Evolutionary conservation across 2,113 vertebrate genomes (phyloP), one percentile per base, ranked within the genome.

Genomic region (Scortum barcoo): DNA sequence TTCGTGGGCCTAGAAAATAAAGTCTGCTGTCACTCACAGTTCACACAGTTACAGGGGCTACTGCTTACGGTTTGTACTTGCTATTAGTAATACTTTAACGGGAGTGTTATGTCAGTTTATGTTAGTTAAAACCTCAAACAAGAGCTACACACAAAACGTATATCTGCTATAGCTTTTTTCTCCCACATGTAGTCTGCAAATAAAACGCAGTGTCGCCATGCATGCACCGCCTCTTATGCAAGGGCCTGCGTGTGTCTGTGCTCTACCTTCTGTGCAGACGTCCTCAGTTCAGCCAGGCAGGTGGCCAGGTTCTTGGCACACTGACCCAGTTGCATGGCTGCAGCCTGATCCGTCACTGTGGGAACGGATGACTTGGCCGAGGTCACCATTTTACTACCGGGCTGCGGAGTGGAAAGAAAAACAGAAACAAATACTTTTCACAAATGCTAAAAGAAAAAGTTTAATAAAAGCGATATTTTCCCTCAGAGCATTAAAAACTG

Each of bases 281-380:
- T 99, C 48, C 98, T 93, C 1, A 99, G 95, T 89, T 99, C 98
- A 0, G 97, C 97, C 87, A 99, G 89, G 89, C 98, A 97, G 90
- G 98, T 99, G 24, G 97, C 98, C 42, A 99, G 96, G 81, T 99
- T 99, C 94, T 99, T 99, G 51, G 98, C 97, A 91, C 98, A 99
- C 73, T 99, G 98, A 86, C 98, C 97, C 78, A 99, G 94, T 86
- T 99, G 98, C 98, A 99, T 99, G 33, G 98, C 98, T 12, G 98
- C 98, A 4, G 98, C 98, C 93, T 99, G 98, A 91, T 99, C 98
- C 0, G 96, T 95, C 88, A 99, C 98, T 0, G 98, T 99, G 60
- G 98, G 98, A 36, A 99, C 97, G 0, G 98, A 97, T 0, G 98
- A 97, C 92, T 99, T 99, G 44, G 98, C 96, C 0, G 98, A 99